Percentiles rank a stretch among this genome's conserved stretches.
Conservation (phyloP, 2,113 vertebrate genomes). For the Vireo altiloquus region DNA sequence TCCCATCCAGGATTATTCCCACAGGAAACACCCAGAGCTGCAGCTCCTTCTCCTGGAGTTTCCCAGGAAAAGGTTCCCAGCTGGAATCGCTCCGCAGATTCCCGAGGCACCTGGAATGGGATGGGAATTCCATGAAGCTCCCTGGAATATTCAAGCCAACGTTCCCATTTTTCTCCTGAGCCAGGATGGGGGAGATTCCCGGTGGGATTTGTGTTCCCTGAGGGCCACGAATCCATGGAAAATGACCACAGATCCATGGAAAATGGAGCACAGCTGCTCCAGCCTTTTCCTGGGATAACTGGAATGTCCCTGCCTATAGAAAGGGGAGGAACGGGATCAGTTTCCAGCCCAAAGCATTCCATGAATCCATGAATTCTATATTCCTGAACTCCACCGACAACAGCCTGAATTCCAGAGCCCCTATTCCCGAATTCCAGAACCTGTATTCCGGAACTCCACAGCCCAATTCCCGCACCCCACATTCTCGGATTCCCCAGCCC, state of each 20-base stretch:
- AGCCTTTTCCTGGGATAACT: background rate
- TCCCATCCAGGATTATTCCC: background rate
- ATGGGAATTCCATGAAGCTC: background rate
- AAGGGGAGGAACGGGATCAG: background rate
- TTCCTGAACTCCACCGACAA: background rate
- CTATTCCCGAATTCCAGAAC: background rate
- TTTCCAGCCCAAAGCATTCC: background rate
- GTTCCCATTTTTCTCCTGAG: background rate
- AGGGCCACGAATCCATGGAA: background rate
- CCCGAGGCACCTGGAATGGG: background rate
- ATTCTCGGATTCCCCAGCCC: background rate
- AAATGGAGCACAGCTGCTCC: background rate
- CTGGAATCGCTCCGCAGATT: background rate
- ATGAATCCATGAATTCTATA: background rate
- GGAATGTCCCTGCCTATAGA: background rate
- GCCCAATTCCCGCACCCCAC: background rate
- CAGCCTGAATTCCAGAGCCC: background rate
- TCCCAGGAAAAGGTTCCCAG: background rate
- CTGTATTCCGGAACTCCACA: background rate
- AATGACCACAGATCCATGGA: background rate
- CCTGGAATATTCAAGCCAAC: background rate
- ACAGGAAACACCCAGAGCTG: background rate
- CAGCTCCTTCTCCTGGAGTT: background rate
- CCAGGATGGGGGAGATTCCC: background rate
- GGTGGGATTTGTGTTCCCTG: background rate